Conservation (phyloP, 2,888 invertebrate genomes). For the Rhagium mordax region DNA sequence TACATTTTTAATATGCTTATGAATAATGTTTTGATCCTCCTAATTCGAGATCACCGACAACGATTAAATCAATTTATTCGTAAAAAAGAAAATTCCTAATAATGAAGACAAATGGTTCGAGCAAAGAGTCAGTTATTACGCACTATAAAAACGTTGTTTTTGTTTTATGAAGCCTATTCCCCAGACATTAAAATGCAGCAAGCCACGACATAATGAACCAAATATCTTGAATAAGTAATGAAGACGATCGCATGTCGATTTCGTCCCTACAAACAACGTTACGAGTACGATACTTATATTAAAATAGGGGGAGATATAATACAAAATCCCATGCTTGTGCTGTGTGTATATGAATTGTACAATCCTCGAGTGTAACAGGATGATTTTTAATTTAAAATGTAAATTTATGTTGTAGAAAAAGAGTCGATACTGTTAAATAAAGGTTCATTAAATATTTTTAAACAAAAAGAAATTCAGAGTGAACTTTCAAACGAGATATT, state of each 20-base stretch:
- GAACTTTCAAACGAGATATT: too few relatives aligned
- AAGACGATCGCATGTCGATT: constrained; percentile 58
- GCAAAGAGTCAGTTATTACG: constrained; percentile 45
- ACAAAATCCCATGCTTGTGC: background rate
- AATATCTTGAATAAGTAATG: constrained; percentile 59
- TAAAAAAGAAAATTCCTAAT: constrained; percentile 26
- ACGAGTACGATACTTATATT: constrained; percentile 37
- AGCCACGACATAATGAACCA: constrained; percentile 54
- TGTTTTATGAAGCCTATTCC: constrained; percentile 50
- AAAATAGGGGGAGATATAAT: constrained; percentile 29
- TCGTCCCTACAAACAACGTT: constrained; percentile 40
- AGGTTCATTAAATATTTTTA: too few relatives aligned
- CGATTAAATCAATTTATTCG: constrained; percentile 27
- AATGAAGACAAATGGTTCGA: constrained; percentile 36
- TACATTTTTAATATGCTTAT: background rate
- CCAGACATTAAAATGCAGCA: constrained; percentile 52
- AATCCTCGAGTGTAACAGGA: background rate
- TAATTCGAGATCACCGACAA: background rate
- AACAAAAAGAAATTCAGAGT: too few relatives aligned
- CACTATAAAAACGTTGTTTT: constrained; percentile 51
- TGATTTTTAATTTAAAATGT: constrained; percentile 28
- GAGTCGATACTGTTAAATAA: too few relatives aligned
- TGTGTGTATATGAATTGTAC: background rate
- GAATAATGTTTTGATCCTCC: constrained; percentile 3
- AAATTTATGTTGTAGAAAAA: constrained; percentile 17